These are phyloP conservation scores for Paedocypris micromegethes DNA, from an alignment of 2,797 vertebrate species.

Conservation along the genomic window DNA sequence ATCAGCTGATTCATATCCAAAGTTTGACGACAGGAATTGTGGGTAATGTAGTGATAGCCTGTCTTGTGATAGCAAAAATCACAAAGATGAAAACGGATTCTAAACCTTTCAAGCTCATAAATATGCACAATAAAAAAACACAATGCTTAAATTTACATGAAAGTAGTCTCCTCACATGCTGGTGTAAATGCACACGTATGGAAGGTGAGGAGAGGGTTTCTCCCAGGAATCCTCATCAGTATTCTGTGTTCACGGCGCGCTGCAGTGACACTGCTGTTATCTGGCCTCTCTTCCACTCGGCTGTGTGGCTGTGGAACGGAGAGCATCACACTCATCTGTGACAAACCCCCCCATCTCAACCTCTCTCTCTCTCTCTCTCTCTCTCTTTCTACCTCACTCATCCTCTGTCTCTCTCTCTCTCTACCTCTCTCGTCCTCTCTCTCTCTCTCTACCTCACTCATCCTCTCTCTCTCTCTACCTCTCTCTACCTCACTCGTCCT, in stretches of 20 bases:
- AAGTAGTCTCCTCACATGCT: background rate
- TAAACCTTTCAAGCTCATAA: too few species aligned
- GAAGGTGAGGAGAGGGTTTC: slow-evolving; percentile 21
- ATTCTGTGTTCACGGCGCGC: slow-evolving; percentile 37
- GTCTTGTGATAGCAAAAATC: too few species aligned
- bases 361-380: slow-evolving; percentile 14
- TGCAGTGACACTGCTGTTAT: slow-evolving; percentile 44
- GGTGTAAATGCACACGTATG: slow-evolving; percentile 19
- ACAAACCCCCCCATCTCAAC: slow-evolving; percentile 38
- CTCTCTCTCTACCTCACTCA: too few species aligned
- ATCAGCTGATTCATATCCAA: too few species aligned
- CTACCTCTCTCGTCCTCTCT: background rate
- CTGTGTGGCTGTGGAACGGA: slow-evolving; percentile 29
- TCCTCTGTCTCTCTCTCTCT: background rate
- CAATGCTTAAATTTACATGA: background rate
- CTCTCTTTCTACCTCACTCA: slow-evolving; percentile 2
- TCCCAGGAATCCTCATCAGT: slow-evolving; percentile 38
- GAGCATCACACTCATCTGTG: slow-evolving; percentile 42
- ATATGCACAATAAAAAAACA: background rate
- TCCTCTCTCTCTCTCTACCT: too few species aligned
- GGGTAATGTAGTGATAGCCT: too few species aligned
- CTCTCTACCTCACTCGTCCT: too few species aligned
- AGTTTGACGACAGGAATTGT: too few species aligned
- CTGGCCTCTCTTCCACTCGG: slow-evolving; percentile 31
- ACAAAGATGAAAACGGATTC: too few species aligned